Conservation (phyloP, 2,888 invertebrate species). For the Sminthurides aquaticus region DNA sequence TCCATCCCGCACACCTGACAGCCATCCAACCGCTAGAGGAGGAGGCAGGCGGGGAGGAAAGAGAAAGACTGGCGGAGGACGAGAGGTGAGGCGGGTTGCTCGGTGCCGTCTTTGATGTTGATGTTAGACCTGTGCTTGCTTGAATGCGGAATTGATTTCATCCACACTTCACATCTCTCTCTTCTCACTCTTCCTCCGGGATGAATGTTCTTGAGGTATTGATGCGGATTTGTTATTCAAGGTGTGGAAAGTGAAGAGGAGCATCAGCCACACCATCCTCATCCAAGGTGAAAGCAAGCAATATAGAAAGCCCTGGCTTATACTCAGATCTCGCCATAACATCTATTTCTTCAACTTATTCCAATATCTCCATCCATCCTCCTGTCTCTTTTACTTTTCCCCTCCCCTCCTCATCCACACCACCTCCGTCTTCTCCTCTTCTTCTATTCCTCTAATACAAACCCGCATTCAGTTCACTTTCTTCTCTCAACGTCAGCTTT, state of each 20-base stretch:
- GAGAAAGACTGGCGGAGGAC: background rate
- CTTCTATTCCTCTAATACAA: too few species aligned
- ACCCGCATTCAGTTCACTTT: too few species aligned
- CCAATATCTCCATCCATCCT: background rate
- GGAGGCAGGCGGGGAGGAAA: background rate
- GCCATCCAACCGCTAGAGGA: conserved; percentile 14
- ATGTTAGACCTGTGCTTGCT: conserved; percentile 8
- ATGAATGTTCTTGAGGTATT: background rate
- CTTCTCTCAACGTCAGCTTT: background rate
- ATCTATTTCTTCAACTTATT: background rate
- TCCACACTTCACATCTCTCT: conserved; percentile 4
- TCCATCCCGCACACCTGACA: conserved; percentile 43
- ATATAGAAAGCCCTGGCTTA: too few species aligned
- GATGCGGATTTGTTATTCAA: background rate
- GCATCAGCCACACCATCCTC: background rate
- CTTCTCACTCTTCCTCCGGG: conserved; percentile 6
- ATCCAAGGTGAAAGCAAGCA: too few species aligned
- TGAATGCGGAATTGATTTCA: conserved; percentile 20
- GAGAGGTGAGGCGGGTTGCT: background rate
- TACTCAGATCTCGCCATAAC: too few species aligned
- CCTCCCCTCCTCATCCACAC: too few species aligned
- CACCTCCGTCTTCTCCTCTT: too few species aligned
- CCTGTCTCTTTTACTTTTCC: background rate
- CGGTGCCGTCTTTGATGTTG: conserved; percentile 18
- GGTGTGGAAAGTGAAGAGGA: conserved; percentile 1